Evolutionary conservation across 2,888 invertebrate genomes (phyloP).

Genomic region (Xestia c-nigrum): DNA sequence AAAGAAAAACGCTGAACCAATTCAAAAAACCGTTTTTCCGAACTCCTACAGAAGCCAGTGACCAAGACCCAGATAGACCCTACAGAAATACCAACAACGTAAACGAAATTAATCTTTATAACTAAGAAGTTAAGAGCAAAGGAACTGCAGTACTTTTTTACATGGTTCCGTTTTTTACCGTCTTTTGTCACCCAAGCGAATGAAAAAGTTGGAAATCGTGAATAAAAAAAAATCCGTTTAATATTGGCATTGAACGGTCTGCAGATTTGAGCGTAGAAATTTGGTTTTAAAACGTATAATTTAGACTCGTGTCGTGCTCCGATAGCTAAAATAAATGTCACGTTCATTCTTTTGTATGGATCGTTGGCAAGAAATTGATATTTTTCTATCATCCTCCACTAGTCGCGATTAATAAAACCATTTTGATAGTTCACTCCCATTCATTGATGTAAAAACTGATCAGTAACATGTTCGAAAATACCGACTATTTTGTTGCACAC

Average conservation of each 20-base stretch:
- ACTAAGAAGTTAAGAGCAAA: conserved; percentile 65
- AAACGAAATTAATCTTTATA: conserved; percentile 72
- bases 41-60: conserved; percentile 80
- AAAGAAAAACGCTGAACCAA: conserved; percentile 78
- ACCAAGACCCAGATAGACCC: conserved; percentile 84
- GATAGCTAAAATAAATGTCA: conserved; percentile 75
- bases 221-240: conserved; percentile 86
- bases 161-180: conserved; percentile 74
- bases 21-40: conserved; percentile 77
- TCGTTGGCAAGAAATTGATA: conserved; percentile 69
- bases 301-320: conserved; percentile 73
- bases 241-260: conserved; percentile 87
- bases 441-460: conserved; percentile 50
- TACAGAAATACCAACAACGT: conserved; percentile 48
- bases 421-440: conserved; percentile 64
- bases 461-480: conserved; percentile 30
- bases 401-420: conserved; percentile 58
- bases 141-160: conserved; percentile 56
- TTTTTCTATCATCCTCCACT: conserved; percentile 64
- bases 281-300: conserved; percentile 77
- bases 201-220: conserved; percentile 89
- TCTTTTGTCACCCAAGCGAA: conserved; percentile 86
- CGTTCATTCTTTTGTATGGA: conserved; percentile 68
- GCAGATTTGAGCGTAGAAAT: conserved; percentile 84
- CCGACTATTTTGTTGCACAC: conserved; percentile 24